A percentile compares a stretch with the other conserved stretches of the same genome.
These are phyloP conservation scores for Papilio dardanus DNA, from an alignment of 1,140 invertebrate genomes.

Conservation along the genomic window DNA sequence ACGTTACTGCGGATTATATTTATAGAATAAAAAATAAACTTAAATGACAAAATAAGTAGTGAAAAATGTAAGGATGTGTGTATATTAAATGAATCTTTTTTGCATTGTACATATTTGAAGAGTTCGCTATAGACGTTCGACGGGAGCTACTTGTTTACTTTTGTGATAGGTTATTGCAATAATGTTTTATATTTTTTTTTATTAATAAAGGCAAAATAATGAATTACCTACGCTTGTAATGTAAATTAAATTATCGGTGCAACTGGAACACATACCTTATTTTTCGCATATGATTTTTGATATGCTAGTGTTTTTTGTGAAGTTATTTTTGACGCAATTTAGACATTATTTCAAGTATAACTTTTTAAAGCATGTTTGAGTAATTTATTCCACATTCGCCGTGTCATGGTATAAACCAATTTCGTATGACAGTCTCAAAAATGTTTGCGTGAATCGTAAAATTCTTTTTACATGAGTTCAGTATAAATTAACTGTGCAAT, in stretches of 20 bases:
- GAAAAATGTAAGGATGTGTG: constrained; percentile 57
- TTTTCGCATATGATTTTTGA: constrained; percentile 40
- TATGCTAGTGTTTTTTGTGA: not conserved
- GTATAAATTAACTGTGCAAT: not conserved
- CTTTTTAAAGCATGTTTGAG: not conserved
- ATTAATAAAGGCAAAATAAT: constrained; percentile 49
- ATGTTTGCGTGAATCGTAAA: not conserved
- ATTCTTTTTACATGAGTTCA: not conserved
- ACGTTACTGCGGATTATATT: constrained; percentile 71
- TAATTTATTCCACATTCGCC: not conserved
- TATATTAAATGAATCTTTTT: constrained; percentile 67
- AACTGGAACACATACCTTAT: constrained; percentile 46
- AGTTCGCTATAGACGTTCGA: constrained; percentile 56
- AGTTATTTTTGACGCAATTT: not conserved
- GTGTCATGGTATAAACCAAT: not conserved
- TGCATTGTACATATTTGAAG: constrained; percentile 76
- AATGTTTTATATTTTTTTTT: constrained; percentile 56
- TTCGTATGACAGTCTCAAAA: not conserved
- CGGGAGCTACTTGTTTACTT: constrained; percentile 53
- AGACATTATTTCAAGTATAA: not conserved
- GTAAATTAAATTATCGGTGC: constrained; percentile 45
- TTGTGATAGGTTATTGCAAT: constrained; percentile 77
- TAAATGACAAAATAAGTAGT: constrained; percentile 79
- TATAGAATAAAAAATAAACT: constrained; percentile 66
- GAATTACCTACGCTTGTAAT: constrained; percentile 64